Base-by-base conservation (phyloP, 2,113 vertebrate species). In the Thalassoma bifasciatum region DNA sequence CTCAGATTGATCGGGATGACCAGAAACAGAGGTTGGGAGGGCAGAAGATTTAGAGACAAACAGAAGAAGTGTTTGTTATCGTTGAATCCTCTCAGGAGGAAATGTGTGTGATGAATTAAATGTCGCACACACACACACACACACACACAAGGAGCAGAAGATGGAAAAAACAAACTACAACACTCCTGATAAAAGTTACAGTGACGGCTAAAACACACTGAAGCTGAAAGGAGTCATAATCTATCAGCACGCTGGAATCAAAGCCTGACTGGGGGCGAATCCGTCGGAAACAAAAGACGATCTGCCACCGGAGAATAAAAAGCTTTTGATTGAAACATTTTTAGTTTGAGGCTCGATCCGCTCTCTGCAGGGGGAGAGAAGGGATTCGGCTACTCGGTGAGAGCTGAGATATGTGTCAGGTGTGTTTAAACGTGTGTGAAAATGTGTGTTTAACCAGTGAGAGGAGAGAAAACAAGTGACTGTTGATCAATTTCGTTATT, bases 201-300 rank as follows among this genome's bases (percentile, higher is more conserved):
- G 56, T 50, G 64, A n/a, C 12, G 17, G 60, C 59, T 68, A 64
- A 68, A 67, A 81, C 72, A 79, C 56, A 56, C 40, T 26, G 30
- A 58, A 23, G 38, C 67, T 67, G 46, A 53, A 65, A 63, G 44
- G 44, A 46, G 44, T 46, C 66, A 24, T 79, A 72, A 81, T 84
- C 75, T 81, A 82, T 88, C 72, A 72, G 30, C 69, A 67, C 64
- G 1, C 69, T 8, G 71, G 74, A 82, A 91, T 91, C 90, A 89
- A 92, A 91, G 89, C 72, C 69, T 86, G 62, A 91, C 91, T 85
- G 8, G 75, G 70, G 89, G 84, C 87, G 23, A 88, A 88, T 85
- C 87, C 64, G 70, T 38, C 13, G 0, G 65, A 89, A 89, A 88
- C 86, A 91, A 90, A n/a, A 86, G 80, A 59, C 68, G 46, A 76